phyloP scores from a whole-genome alignment of 2,113 vertebrate species.

The Terrapene triunguis region DNA sequence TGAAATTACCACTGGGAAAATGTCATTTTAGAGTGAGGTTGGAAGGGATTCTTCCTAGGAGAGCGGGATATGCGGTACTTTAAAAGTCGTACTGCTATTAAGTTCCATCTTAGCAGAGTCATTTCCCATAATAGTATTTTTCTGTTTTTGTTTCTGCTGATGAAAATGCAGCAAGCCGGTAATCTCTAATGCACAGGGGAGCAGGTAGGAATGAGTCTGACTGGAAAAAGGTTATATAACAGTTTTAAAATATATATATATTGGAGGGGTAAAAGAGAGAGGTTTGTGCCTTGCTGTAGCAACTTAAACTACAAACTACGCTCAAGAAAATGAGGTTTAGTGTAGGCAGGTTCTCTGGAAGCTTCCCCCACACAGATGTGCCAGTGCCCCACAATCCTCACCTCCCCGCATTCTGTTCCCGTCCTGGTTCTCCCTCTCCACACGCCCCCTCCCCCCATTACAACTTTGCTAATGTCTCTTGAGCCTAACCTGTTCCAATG shows the following conservation, averaged over 20 bases:
- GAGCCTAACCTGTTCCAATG: rapidly evolving
- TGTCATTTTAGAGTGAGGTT: background rate
- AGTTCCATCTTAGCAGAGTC: background rate
- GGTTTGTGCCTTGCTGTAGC: background rate
- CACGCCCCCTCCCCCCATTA: background rate
- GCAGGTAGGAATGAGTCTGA: conserved; percentile 4
- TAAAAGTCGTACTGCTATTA: background rate
- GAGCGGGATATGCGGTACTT: background rate
- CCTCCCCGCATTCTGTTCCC: too few relatives aligned
- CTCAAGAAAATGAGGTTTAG: background rate
- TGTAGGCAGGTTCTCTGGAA: background rate
- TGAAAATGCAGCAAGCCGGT: conserved; percentile 1
- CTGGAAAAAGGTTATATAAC: background rate
- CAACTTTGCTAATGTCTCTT: too few relatives aligned
- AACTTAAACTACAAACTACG: background rate
- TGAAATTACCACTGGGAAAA: conserved; percentile 14
- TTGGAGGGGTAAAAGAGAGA: background rate
- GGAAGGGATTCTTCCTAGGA: conserved; percentile 26
- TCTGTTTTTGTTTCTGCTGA: conserved; percentile 9
- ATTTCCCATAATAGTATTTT: background rate
- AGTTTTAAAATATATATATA: background rate
- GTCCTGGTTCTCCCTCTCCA: background rate
- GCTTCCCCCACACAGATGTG: background rate
- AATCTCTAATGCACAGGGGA: background rate
- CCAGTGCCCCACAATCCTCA: background rate